These are phyloP conservation scores for Lithophane socia DNA, from an alignment of 2,888 invertebrate genomes.

Conservation along the genomic window DNA sequence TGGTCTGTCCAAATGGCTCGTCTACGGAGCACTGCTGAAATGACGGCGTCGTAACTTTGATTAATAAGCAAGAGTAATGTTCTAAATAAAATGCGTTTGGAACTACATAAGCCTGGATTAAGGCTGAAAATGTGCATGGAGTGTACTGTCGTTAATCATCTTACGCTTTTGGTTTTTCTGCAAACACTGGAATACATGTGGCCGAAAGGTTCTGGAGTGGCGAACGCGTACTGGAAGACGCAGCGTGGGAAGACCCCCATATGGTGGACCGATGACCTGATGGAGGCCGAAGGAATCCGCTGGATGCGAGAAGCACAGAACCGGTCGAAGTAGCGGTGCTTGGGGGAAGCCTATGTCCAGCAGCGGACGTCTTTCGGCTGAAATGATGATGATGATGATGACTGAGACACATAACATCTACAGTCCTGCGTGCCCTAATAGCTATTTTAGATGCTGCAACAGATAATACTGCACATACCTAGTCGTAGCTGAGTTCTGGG, in stretches of 20 bases:
- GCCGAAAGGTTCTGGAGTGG: too few relatives aligned
- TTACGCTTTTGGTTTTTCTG: not conserved
- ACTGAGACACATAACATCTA: too few relatives aligned
- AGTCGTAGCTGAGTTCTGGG: not conserved
- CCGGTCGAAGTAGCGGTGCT: too few relatives aligned
- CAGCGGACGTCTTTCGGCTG: too few relatives aligned
- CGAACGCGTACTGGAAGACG: too few relatives aligned
- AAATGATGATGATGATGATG: too few relatives aligned
- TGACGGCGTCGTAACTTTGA: constrained; percentile 53
- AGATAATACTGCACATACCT: not conserved
- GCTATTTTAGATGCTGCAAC: not conserved
- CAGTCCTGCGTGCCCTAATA: not conserved
- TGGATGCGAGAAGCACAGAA: too few relatives aligned
- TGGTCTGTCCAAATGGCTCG: constrained; percentile 57
- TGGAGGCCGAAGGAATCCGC: too few relatives aligned
- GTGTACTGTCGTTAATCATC: not conserved
- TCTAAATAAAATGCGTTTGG: constrained; percentile 40
- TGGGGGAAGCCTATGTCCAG: too few relatives aligned
- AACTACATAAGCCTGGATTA: constrained; percentile 8
- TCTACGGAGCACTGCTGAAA: constrained; percentile 40
- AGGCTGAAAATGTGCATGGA: not conserved
- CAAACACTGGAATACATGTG: not conserved
- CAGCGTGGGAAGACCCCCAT: too few relatives aligned
- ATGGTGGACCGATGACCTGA: too few relatives aligned
- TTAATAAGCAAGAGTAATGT: constrained; percentile 56